Conservation (phyloP, 2,113 vertebrate species). For the Thunnus maccoyii region DNA sequence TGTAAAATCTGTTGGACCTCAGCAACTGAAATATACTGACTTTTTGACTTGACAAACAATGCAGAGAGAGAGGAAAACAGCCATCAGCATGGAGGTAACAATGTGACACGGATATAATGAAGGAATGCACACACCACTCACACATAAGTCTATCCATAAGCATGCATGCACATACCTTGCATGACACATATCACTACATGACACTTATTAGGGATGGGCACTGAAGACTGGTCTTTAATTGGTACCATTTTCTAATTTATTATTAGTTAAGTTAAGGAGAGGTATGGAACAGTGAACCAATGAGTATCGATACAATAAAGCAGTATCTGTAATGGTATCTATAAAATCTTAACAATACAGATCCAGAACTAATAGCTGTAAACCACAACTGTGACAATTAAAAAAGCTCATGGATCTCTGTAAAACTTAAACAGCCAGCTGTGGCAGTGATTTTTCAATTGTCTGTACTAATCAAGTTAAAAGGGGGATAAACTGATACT, state of each 20-base stretch:
- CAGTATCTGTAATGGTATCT: background rate
- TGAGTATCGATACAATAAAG: background rate
- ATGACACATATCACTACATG: background rate
- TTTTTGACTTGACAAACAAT: conserved; percentile 34
- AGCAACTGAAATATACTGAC: conserved; percentile 13
- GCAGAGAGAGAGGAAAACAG: conserved; percentile 11
- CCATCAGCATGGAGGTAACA: conserved; percentile 40
- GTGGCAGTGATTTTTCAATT: conserved; percentile 52
- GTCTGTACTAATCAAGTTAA: conserved; percentile 64
- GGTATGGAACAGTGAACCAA: background rate
- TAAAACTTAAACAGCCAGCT: conserved; percentile 48
- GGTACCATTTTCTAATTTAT: too few relatives aligned
- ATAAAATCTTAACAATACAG: too few relatives aligned
- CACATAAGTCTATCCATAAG: background rate
- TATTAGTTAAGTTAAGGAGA: background rate
- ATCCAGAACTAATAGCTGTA: conserved; percentile 32
- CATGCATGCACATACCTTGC: background rate
- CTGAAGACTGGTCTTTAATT: background rate
- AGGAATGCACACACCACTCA: conserved; percentile 27
- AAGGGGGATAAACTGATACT: conserved; percentile 42
- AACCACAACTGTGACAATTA: conserved; percentile 61
- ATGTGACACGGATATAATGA: conserved; percentile 37
- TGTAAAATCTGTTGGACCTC: conserved; percentile 19
- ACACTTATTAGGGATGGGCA: background rate
- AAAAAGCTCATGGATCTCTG: conserved; percentile 51